A percentile compares a stretch with the other conserved stretches of the same genome.
phyloP scores from a whole-genome alignment of 2,113 vertebrate genomes.

The Pangasianodon gigas region DNA sequence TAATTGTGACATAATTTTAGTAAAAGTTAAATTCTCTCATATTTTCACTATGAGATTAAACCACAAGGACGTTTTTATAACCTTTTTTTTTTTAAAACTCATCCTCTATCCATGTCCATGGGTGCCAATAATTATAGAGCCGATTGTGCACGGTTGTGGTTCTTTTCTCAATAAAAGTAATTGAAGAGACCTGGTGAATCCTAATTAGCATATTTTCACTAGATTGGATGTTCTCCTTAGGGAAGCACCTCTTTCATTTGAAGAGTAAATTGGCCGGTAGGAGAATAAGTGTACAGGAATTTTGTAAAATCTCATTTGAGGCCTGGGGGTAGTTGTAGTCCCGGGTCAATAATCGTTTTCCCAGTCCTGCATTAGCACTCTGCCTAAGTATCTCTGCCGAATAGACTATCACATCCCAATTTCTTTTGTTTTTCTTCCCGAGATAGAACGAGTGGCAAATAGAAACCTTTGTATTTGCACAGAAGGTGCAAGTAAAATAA shows the following conservation, averaged over 20 bases:
- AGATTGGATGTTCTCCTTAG: neutral
- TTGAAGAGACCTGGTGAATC: neutral
- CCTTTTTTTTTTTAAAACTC: neutral
- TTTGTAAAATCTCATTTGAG: conserved; percentile 28
- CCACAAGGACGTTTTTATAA: neutral
- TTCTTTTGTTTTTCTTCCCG: neutral
- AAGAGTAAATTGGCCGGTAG: conserved; percentile 22
- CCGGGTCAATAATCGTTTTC: conserved; percentile 23
- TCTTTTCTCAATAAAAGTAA: neutral
- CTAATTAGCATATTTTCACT: conserved; percentile 19
- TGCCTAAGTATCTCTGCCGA: neutral
- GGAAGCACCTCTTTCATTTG: neutral
- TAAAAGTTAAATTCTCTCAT: neutral
- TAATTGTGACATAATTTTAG: neutral
- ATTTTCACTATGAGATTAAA: neutral
- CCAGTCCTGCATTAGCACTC: neutral
- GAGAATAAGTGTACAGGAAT: neutral
- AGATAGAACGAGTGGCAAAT: neutral
- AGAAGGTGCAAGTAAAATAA: neutral
- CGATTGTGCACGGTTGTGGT: neutral
- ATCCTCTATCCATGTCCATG: neutral
- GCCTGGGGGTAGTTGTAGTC: conserved; percentile 14
- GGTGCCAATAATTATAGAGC: neutral
- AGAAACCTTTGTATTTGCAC: neutral
- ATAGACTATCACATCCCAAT: neutral